A percentile compares a stretch with the other conserved stretches of the same genome.
phyloP scores from a whole-genome alignment of 1,140 invertebrate genomes.

The Pararge aegeria region DNA sequence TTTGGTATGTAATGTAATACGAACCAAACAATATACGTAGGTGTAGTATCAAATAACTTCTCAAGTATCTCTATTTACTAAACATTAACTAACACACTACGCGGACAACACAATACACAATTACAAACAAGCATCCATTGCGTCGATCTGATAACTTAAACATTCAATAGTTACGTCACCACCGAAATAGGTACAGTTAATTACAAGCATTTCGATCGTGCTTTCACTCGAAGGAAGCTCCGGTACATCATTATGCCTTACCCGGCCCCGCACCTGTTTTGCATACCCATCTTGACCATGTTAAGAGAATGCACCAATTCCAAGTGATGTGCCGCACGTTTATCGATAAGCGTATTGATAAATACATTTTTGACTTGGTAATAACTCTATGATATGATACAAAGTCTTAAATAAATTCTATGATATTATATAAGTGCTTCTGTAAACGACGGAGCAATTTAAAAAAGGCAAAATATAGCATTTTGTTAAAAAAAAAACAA shows the following conservation, averaged over 20 bases:
- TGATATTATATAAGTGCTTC: no score
- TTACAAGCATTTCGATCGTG: constrained; percentile 30
- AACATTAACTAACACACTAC: constrained; percentile 16
- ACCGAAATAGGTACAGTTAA: constrained; percentile 36
- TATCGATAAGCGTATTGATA: constrained; percentile 28
- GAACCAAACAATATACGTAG: constrained; percentile 4
- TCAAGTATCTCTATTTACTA: constrained; percentile 12
- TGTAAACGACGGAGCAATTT: no score
- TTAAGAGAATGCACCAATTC: constrained; percentile 56
- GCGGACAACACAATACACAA: constrained; percentile 20
- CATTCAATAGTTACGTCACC: constrained; percentile 24
- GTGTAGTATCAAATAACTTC: constrained; percentile 15
- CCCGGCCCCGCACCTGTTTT: constrained; percentile 58
- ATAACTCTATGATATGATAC: no score
- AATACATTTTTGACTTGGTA: background rate
- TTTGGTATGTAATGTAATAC: background rate
- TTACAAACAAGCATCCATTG: constrained; percentile 25
- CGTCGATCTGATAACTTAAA: constrained; percentile 23
- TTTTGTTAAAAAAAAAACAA: no score
- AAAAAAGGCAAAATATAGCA: no score
- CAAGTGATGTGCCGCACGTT: constrained; percentile 13
- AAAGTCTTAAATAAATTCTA: no score
- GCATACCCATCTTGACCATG: constrained; percentile 67
- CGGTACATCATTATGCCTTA: constrained; percentile 57
- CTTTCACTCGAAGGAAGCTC: constrained; percentile 63